Conservation (phyloP, 2,113 vertebrate genomes). For the Tachysurus fulvidraco region DNA sequence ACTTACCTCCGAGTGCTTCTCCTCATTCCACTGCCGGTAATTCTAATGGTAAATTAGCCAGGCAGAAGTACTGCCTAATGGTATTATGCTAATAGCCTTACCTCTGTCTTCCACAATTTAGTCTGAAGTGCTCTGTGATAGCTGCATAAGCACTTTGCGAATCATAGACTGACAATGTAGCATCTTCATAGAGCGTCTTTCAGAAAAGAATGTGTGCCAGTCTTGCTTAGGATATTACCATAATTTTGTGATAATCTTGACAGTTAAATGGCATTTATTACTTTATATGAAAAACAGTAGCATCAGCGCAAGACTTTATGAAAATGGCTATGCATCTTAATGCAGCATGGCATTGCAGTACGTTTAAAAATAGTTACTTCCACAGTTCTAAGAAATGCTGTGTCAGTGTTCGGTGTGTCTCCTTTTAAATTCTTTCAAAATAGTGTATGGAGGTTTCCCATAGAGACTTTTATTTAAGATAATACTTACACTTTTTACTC, state of each 20-base stretch:
- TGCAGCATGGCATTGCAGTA: neutral
- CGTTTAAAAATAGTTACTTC: neutral
- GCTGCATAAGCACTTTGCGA: conserved; percentile 45
- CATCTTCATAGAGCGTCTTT: conserved; percentile 9
- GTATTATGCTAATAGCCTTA: conserved; percentile 58
- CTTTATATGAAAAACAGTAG: conserved; percentile 10
- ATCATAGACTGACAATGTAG: conserved; percentile 27
- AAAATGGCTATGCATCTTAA: conserved; percentile 12
- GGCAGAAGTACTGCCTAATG: conserved; percentile 50
- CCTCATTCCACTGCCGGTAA: conserved; percentile 42
- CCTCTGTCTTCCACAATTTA: conserved; percentile 53
- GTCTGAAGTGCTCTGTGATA: conserved; percentile 50
- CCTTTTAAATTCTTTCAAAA: conserved; percentile 34
- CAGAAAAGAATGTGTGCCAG: conserved; percentile 21
- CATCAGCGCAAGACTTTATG: conserved; percentile 16
- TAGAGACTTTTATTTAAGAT: conserved; percentile 79
- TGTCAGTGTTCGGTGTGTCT: conserved; percentile 4
- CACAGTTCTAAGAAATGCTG: neutral
- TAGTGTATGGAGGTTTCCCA: conserved; percentile 56
- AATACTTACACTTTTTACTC: conserved; percentile 77
- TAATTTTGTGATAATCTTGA: conserved; percentile 43
- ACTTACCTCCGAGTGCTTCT: conserved; percentile 43
- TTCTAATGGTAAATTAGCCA: conserved; percentile 57
- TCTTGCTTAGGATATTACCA: conserved; percentile 31
- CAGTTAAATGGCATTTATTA: conserved; percentile 43